phyloP scores from a whole-genome alignment of 2,888 invertebrate genomes.

The Drosophila pseudotalamancana region DNA sequence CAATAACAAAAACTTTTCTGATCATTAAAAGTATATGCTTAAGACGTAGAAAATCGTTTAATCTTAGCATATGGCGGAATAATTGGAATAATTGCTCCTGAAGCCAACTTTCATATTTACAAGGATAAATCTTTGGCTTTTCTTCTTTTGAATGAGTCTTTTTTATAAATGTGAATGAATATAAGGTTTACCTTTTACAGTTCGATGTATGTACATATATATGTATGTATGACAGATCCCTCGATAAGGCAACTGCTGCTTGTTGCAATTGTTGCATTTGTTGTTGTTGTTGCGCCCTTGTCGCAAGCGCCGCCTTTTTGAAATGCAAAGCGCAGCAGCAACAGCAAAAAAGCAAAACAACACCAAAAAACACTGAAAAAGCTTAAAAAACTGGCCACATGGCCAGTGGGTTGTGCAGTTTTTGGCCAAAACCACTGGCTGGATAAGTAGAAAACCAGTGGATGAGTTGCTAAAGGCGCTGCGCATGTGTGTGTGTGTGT shows the following conservation, averaged over 20 bases:
- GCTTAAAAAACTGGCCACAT: conserved; percentile 44
- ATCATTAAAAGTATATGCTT: no score
- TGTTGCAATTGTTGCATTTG: neutral
- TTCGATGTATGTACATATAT: neutral
- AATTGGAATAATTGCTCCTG: no score
- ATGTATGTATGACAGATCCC: neutral
- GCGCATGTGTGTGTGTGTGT: conserved; percentile 8
- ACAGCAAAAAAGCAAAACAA: conserved; percentile 1
- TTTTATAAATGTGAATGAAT: no score
- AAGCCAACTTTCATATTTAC: no score
- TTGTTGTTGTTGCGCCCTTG: conserved; percentile 21
- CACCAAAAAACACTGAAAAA: neutral
- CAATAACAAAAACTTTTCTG: no score
- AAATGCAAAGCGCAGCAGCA: conserved; percentile 42
- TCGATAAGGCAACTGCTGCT: conserved; percentile 17
- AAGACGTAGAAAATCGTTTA: no score
- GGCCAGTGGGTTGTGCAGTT: conserved; percentile 66
- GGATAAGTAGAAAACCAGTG: conserved; percentile 59
- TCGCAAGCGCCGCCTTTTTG: conserved; percentile 32
- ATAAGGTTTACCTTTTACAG: neutral
- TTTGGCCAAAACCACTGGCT: conserved; percentile 71
- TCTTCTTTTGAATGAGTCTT: no score
- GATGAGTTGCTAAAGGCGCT: conserved; percentile 19
- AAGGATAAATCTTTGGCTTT: no score
- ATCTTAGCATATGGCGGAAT: no score